Evolutionary conservation across 2,113 vertebrate genomes (phyloP).

Genomic region (Nycticorax nycticorax): DNA sequence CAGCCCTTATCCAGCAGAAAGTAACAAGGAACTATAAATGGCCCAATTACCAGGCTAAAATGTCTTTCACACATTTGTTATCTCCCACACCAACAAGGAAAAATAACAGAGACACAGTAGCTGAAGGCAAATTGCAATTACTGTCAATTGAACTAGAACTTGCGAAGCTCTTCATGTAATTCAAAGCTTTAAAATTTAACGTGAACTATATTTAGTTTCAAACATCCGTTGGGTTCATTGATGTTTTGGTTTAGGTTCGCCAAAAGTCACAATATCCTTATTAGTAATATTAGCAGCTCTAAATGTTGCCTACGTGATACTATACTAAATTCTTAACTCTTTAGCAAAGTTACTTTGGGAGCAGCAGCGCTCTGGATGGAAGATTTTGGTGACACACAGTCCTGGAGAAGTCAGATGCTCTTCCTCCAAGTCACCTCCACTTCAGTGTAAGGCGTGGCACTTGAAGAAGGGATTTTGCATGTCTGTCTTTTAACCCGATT

Average conservation of each 20-base stretch:
- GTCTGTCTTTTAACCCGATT: neutral
- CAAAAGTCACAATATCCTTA: neutral
- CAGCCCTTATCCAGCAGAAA: conserved; percentile 16
- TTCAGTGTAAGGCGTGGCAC: neutral
- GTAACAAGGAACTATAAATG: conserved; percentile 65
- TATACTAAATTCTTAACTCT: neutral
- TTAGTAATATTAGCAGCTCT: neutral
- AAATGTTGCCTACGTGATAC: neutral
- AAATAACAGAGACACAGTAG: conserved; percentile 30
- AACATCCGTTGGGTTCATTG: neutral
- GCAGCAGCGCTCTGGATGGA: neutral
- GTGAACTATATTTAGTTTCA: neutral
- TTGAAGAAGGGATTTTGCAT: neutral
- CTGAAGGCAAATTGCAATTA: conserved; percentile 63
- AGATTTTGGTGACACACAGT: neutral
- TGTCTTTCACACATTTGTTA: conserved; percentile 63
- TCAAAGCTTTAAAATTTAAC: conserved; percentile 53
- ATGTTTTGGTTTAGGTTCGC: neutral
- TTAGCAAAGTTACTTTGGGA: neutral
- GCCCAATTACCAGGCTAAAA: conserved; percentile 61
- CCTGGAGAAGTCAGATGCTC: neutral
- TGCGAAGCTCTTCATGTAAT: conserved; percentile 16
- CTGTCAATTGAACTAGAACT: conserved; percentile 34
- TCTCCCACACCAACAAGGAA: conserved; percentile 60
- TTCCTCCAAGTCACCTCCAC: neutral